These are phyloP conservation scores for Zosterops lateralis DNA, from an alignment of 2,113 vertebrate species.

Conservation along the genomic window DNA sequence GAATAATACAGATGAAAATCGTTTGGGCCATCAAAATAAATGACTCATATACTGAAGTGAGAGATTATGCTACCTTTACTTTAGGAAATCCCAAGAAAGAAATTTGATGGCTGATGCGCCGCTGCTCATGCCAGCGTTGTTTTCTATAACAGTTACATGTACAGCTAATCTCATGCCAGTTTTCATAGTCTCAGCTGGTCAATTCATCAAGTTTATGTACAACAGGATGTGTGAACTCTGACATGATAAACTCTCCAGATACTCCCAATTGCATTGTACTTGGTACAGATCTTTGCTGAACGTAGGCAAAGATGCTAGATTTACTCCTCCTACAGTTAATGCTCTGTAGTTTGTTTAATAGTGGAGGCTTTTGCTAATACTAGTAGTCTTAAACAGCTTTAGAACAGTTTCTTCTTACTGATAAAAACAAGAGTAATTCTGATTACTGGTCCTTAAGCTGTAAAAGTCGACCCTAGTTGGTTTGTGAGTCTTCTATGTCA, in stretches of 20 bases:
- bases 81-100: not conserved
- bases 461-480: not conserved
- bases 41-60: not conserved
- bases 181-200: not conserved
- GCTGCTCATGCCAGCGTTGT: not conserved
- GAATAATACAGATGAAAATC: not conserved
- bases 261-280: not conserved
- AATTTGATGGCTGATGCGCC: not conserved
- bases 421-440: not conserved
- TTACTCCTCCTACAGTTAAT: not conserved
- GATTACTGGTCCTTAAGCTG: not conserved
- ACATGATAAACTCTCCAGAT: not conserved
- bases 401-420: not conserved
- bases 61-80: not conserved
- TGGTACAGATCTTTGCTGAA: not conserved
- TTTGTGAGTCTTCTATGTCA: not conserved
- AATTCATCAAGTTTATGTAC: not conserved
- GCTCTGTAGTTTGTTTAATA: not conserved
- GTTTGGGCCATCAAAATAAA: not conserved
- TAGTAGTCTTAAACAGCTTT: not conserved
- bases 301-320: not conserved
- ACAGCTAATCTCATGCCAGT: not conserved
- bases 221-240: not conserved
- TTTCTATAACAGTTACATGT: not conserved
- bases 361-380: not conserved